A percentile compares a stretch with the other conserved stretches of the same genome.
Evolutionary conservation across 2,888 invertebrate species (phyloP).

Genomic region (Pedicia rivosa): DNA sequence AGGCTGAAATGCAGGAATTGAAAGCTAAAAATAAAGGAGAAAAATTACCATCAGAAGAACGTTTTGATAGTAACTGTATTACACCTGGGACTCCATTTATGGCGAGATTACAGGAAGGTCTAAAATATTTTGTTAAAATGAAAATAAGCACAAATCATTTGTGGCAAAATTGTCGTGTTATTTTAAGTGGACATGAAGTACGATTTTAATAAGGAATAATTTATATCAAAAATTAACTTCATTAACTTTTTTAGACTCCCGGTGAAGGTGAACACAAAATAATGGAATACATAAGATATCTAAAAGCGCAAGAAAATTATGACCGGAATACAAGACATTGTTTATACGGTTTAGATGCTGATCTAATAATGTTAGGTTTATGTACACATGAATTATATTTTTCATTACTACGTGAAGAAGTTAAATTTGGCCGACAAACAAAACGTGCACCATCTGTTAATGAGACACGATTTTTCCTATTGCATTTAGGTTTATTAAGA

Average conservation of each 20-base stretch:
- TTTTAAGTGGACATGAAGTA: slow-evolving; percentile 88
- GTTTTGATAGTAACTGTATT: slow-evolving; percentile 96
- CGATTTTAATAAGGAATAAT: slow-evolving; percentile 11
- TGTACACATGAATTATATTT: slow-evolving; percentile 94
- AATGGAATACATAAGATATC: slow-evolving; percentile 92
- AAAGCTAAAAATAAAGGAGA: slow-evolving; percentile 67
- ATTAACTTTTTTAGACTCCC: slow-evolving; percentile 46
- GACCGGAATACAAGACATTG: slow-evolving; percentile 90
- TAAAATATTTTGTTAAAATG: slow-evolving; percentile 70
- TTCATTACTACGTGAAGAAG: slow-evolving; percentile 85
- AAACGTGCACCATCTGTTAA: slow-evolving; percentile 60
- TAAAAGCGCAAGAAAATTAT: slow-evolving; percentile 68
- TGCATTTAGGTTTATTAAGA: slow-evolving; percentile 81
- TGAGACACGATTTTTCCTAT: slow-evolving; percentile 80
- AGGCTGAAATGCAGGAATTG: slow-evolving; percentile 60
- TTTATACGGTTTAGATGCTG: slow-evolving; percentile 92
- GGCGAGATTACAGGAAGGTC: slow-evolving; percentile 70
- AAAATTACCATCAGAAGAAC: slow-evolving; percentile 53
- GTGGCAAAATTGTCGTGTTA: slow-evolving; percentile 76
- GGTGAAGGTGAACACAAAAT: slow-evolving; percentile 98
- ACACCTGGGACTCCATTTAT: slow-evolving; percentile 94
- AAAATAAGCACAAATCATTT: slow-evolving; percentile 72
- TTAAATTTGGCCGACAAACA: slow-evolving; percentile 57
- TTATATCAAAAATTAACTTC: slow-evolving; percentile 1
- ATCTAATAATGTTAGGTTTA: slow-evolving; percentile 91